Base-by-base conservation (phyloP, 2,888 invertebrate species). In the Rambutsinella grinnellia region DNA sequence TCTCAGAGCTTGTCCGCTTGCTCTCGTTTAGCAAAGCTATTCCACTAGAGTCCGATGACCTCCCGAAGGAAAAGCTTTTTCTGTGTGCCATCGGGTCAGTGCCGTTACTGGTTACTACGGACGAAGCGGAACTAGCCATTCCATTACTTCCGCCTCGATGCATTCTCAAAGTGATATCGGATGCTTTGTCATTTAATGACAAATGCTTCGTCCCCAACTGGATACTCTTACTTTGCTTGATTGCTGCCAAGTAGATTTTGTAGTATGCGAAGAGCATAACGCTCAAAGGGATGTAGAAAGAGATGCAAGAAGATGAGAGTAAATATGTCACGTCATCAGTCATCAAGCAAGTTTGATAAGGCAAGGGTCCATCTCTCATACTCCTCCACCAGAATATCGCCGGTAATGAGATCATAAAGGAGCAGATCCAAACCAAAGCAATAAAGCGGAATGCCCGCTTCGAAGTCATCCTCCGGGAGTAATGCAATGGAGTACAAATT, bases 231-330 rank as follows among this genome's bases (percentile, higher is more conserved):
- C 96, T 96, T 88, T 97, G 97, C 84, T 93, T 93, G 2, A 94
- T 93, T 2, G 97, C 97, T 2, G 97, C 97, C 51, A 94, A 90
- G 88, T 97, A 98, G 84, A 98, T 98, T 84, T 94, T 92, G 87
- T 94, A 97, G 87, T 99, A 99, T 1, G 98, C 98, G 87, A 97
- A 97, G 82, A 98, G 94, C 96, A 99, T 99, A 66, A 99, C 95
- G 86, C 95, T 92, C 26, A 99, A 89, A 36, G 99, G 99, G 84
- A 96, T 90, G 87, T 99, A 99, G 88, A 99, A 99, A 21, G 98
- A 98, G 85, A 99, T 96, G 79, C 96, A 93, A 54, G 98, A 98
- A 8, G 97, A 98, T 88, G 98, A 97, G 86, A 98, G 93, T 81
- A 99, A 90, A 87, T 99, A 99, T 74, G 95, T 95, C 84, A 95